These are phyloP conservation scores for Simalia tracyae DNA, from an alignment of 2,797 vertebrate species.

Conservation along the genomic window DNA sequence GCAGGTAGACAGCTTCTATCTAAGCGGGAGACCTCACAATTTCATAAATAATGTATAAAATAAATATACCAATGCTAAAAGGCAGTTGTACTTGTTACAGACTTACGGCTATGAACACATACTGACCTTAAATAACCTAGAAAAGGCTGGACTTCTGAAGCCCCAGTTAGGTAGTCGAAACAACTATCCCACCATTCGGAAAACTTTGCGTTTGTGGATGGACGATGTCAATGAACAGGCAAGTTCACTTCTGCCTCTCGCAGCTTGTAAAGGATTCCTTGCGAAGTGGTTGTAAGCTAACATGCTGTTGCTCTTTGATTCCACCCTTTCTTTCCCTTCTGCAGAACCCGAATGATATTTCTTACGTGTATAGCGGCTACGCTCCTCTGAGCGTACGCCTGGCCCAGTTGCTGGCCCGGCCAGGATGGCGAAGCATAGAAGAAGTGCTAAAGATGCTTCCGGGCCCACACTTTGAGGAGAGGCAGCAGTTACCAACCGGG, in stretches of 20 bases:
- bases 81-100: conserved; percentile 68
- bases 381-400: conserved; percentile 93
- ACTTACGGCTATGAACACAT: conserved; percentile 95
- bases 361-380: conserved; percentile 96
- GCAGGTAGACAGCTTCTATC: not conserved
- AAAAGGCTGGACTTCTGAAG: conserved; percentile 91
- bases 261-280: accelerated
- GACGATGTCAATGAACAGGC: conserved; percentile 97
- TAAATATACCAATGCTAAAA: not conserved
- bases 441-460: conserved; percentile 97
- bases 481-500: conserved; percentile 89
- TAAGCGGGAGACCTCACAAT: not conserved
- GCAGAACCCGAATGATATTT: conserved; percentile 97
- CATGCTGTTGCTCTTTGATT: not conserved
- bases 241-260: accelerated
- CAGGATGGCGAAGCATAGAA: conserved; percentile 97
- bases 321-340: conserved; percentile 11
- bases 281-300: too few species aligned
- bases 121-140: conserved; percentile 90
- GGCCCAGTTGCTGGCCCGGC: conserved; percentile 90
- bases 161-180: conserved; percentile 85
- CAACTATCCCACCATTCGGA: conserved; percentile 94
- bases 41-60: not conserved
- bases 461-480: conserved; percentile 95
- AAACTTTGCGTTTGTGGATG: conserved; percentile 97